Percentiles rank a stretch among this genome's conserved stretches.
Evolutionary conservation across 2,797 vertebrate genomes (phyloP).

Genomic region (Epinephelus awoara): DNA sequence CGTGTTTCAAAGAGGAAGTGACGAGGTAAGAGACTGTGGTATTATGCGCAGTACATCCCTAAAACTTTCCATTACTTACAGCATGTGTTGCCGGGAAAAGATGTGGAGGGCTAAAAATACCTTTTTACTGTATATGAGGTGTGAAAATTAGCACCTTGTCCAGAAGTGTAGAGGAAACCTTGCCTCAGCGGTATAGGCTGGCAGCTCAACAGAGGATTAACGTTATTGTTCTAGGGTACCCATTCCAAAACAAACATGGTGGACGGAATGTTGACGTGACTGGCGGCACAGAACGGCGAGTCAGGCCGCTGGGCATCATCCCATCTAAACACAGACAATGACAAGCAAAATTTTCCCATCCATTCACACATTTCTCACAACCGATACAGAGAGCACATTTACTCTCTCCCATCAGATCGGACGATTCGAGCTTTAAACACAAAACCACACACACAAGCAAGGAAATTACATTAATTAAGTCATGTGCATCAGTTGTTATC

Average conservation of each 20-base stretch:
- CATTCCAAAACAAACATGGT: constrained; percentile 64
- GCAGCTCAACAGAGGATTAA: not conserved
- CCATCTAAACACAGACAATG: constrained; percentile 64
- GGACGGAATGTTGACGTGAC: constrained; percentile 71
- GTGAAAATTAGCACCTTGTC: constrained; percentile 13
- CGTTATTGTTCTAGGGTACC: constrained; percentile 19
- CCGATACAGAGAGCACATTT: constrained; percentile 45
- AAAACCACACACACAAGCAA: constrained; percentile 40
- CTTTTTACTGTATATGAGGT: constrained; percentile 58
- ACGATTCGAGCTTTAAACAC: constrained; percentile 27
- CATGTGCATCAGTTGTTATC: constrained; percentile 71
- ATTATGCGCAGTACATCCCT: not conserved
- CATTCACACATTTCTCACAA: constrained; percentile 56
- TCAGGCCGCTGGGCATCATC: constrained; percentile 38
- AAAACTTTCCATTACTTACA: constrained; percentile 36
- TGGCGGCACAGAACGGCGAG: constrained; percentile 55
- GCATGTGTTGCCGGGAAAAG: constrained; percentile 38
- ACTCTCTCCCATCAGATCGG: constrained; percentile 30
- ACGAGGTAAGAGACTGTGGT: not conserved
- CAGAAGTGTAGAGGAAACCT: constrained; percentile 47
- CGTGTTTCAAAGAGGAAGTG: not conserved
- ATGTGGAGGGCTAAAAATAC: not conserved
- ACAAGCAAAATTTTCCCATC: constrained; percentile 65
- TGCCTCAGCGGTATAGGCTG: constrained; percentile 22
- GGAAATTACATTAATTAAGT: constrained; percentile 69